Conservation (phyloP, 2,797 vertebrate genomes). For the Danio aesculapii region DNA sequence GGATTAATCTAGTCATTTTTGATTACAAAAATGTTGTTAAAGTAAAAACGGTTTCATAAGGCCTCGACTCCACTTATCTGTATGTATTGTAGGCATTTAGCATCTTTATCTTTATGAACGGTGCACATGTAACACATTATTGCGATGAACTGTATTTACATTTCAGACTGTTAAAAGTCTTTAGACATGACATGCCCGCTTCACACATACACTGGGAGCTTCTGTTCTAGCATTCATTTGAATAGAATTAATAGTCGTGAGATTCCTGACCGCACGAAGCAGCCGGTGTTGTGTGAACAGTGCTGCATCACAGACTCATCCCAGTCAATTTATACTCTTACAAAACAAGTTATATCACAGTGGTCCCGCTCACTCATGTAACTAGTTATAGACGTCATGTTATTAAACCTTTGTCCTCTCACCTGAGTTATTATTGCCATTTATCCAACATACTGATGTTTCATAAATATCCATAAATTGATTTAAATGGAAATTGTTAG, state of each 20-base stretch:
- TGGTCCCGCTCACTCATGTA: background rate
- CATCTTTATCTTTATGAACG: background rate
- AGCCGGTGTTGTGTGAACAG: conserved; percentile 9
- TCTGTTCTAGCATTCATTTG: background rate
- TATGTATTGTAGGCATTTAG: background rate
- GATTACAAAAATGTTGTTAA: too few species aligned
- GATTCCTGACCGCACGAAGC: conserved; percentile 1
- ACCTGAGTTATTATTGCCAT: background rate
- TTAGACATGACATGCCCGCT: conserved; percentile 15
- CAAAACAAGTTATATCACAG: background rate
- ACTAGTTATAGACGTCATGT: background rate
- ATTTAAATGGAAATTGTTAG: too few species aligned
- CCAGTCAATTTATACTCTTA: conserved; percentile 10
- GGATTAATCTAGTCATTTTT: too few species aligned
- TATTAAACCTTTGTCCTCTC: conserved; percentile 8
- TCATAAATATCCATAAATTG: background rate
- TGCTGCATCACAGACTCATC: background rate
- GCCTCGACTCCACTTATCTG: background rate
- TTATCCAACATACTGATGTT: background rate
- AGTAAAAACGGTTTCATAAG: too few species aligned
- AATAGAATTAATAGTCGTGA: conserved; percentile 14
- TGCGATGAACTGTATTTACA: conserved; percentile 16
- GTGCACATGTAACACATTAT: background rate
- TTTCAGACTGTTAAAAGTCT: conserved; percentile 9
- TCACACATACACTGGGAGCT: conserved; percentile 14